These are phyloP conservation scores for Augochlorella aurata DNA, from an alignment of 2,888 invertebrate species.

Conservation along the genomic window DNA sequence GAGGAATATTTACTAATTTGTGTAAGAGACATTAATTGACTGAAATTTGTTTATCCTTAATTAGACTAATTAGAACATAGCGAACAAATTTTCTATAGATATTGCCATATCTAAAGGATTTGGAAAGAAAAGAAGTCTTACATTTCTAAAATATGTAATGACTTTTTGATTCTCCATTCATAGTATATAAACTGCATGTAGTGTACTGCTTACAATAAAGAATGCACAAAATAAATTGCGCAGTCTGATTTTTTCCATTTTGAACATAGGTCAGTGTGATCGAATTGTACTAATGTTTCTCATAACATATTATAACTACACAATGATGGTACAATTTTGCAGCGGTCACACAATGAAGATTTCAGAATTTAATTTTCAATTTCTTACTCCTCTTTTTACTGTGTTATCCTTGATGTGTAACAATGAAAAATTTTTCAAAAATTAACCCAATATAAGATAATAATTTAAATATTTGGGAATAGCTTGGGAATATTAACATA, in stretches of 20 bases:
- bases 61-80: not conserved
- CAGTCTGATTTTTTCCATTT: not conserved
- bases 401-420: not conserved
- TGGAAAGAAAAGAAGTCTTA: not conserved
- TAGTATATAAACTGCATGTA: not conserved
- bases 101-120: not conserved
- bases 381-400: constrained; percentile 9
- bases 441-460: not conserved
- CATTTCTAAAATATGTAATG: not conserved
- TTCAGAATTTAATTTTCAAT: constrained; percentile 19
- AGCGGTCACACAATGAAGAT: constrained; percentile 27
- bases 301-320: not conserved
- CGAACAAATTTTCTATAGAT: not conserved
- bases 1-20: not conserved
- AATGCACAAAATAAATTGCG: constrained; percentile 11
- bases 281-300: not conserved
- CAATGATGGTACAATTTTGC: not conserved
- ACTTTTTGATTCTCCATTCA: constrained; percentile 11
- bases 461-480: not conserved
- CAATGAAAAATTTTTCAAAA: not conserved
- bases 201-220: constrained; percentile 36
- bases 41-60: constrained; percentile 18
- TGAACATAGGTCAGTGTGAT: not conserved
- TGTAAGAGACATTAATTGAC: not conserved
- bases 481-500: not conserved